These are phyloP conservation scores for Potorous gilbertii DNA, from an alignment of 2,797 vertebrate species.

Conservation along the genomic window DNA sequence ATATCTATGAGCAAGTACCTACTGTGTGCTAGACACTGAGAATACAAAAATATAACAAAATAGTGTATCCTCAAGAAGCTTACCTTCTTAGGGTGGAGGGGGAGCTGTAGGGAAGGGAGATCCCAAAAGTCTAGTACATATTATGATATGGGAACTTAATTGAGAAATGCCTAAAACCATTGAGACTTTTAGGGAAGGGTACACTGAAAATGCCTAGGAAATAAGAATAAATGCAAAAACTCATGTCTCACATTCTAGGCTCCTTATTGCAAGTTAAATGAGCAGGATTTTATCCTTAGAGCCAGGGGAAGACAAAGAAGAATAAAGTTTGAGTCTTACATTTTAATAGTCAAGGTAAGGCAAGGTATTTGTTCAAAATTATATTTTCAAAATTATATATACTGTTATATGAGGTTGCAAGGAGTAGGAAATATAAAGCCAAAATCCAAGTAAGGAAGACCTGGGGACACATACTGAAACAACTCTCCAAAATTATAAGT, in stretches of 20 bases:
- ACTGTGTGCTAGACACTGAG: neutral
- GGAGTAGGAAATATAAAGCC: neutral
- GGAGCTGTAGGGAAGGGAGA: neutral
- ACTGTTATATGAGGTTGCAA: neutral
- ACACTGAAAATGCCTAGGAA: neutral
- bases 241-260: neutral
- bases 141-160: neutral
- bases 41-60: neutral
- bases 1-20: neutral
- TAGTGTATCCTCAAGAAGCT: neutral
- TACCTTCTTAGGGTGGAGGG: neutral
- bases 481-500: neutral
- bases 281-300: neutral
- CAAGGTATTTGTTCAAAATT: neutral
- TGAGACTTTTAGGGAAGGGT: neutral
- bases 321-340: neutral
- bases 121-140: neutral
- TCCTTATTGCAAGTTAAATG: neutral
- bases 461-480: neutral
- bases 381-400: neutral
- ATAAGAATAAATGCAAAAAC: neutral
- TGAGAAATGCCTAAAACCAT: neutral
- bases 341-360: neutral
- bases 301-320: neutral
- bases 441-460: neutral